Percentiles rank a stretch among this genome's conserved stretches.
Conservation (phyloP, 2,797 vertebrate species). For the Falco biarmicus region DNA sequence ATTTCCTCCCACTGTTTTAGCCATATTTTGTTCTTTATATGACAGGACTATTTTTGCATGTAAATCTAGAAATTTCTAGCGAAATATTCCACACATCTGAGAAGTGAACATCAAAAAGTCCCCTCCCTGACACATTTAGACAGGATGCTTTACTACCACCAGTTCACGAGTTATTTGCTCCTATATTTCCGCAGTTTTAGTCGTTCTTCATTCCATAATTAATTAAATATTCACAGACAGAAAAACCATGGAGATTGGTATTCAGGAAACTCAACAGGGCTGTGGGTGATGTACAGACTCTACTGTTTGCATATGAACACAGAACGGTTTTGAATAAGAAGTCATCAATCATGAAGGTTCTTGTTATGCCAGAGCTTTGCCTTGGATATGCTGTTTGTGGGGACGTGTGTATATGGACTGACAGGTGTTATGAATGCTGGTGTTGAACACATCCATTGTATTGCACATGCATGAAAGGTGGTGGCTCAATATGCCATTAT, state of each 20-base stretch:
- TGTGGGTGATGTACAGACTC: background rate
- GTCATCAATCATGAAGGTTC: background rate
- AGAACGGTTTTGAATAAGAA: background rate
- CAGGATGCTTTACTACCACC: background rate
- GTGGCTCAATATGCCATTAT: background rate
- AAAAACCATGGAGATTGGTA: background rate
- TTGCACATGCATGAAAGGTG: background rate
- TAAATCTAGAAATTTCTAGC: background rate
- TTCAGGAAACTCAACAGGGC: background rate
- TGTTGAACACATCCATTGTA: background rate
- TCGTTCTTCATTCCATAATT: background rate
- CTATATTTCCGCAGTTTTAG: background rate
- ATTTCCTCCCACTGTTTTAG: background rate
- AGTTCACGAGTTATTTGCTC: background rate
- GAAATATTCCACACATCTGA: background rate
- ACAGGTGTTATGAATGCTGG: background rate
- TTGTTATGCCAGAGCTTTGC: background rate
- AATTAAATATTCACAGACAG: background rate
- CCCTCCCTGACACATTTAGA: background rate
- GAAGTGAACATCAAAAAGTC: background rate
- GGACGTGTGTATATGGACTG: accelerated
- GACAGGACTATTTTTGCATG: background rate
- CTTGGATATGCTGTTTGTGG: background rate
- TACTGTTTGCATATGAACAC: background rate
- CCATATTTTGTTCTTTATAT: background rate